Percentiles rank a stretch among this genome's conserved stretches.
These are phyloP conservation scores for Drosophila arawakana DNA, from an alignment of 1,140 invertebrate species.

Conservation along the genomic window DNA sequence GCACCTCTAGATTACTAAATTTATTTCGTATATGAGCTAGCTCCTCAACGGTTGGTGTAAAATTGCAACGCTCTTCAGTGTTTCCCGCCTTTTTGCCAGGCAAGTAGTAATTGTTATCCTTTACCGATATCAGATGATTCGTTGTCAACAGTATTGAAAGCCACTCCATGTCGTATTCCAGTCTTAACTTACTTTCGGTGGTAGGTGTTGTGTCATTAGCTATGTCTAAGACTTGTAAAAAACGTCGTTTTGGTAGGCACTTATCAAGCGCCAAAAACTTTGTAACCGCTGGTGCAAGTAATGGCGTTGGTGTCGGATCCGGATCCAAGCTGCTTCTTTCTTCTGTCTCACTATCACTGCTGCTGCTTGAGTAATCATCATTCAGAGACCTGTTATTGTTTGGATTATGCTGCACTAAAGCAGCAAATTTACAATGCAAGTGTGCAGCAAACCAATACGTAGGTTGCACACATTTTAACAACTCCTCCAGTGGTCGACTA, in stretches of 20 bases:
- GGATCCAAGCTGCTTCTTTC: conserved; percentile 15
- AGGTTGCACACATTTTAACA: conserved; percentile 92
- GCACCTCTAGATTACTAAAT: conserved; percentile 89
- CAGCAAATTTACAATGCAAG: conserved; percentile 98
- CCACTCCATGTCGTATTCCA: conserved; percentile 98
- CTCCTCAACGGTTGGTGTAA: conserved; percentile 91
- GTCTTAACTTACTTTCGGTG: conserved; percentile 84
- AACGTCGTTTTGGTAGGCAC: conserved; percentile 94
- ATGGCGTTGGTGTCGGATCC: background rate
- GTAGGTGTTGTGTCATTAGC: conserved; percentile 52
- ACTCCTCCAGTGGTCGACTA: conserved; percentile 92
- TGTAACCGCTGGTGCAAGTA: conserved; percentile 85
- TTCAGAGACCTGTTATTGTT: conserved; percentile 8
- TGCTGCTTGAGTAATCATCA: conserved; percentile 8
- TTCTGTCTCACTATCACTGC: conserved; percentile 56
- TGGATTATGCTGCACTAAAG: conserved; percentile 90
- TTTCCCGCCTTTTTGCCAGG: conserved; percentile 89
- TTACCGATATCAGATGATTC: conserved; percentile 93
- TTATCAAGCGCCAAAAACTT: conserved; percentile 98
- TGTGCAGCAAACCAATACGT: conserved; percentile 98
- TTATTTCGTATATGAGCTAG: conserved; percentile 87
- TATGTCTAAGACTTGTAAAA: conserved; percentile 91
- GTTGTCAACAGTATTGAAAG: conserved; percentile 93
- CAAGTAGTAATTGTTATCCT: conserved; percentile 89
- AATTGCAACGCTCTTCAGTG: conserved; percentile 89